These are phyloP conservation scores for Molorchus minor DNA, from an alignment of 2,888 invertebrate genomes.

Conservation along the genomic window DNA sequence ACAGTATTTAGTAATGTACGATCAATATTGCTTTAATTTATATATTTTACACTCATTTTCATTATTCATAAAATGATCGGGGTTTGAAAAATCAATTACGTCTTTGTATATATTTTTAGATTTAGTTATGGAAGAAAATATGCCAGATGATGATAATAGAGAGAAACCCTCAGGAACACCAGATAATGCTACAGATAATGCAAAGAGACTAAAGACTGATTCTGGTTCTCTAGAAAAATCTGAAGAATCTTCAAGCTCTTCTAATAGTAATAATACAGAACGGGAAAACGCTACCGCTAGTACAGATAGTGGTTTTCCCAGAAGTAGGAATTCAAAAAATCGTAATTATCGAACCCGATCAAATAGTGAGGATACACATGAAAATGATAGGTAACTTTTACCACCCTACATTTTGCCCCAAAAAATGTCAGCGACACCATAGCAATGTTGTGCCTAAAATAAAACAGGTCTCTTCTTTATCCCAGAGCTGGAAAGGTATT, in stretches of 20 bases:
- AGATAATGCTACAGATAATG: constrained; percentile 37
- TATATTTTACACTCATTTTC: background rate
- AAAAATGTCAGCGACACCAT: no score
- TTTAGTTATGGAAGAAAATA: constrained; percentile 51
- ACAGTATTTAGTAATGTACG: constrained; percentile 21
- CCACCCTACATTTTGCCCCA: no score
- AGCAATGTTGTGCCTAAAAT: no score
- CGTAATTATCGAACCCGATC: constrained; percentile 49
- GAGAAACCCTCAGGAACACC: constrained; percentile 30
- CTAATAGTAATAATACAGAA: constrained; percentile 45
- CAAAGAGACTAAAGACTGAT: constrained; percentile 55
- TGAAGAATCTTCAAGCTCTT: constrained; percentile 49
- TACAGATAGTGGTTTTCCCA: constrained; percentile 51
- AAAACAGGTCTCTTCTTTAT: no score
- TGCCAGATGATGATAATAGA: constrained; percentile 43
- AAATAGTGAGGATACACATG: constrained; percentile 35
- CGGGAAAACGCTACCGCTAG: constrained; percentile 51
- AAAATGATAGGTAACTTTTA: constrained; percentile 46
- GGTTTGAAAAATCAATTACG: constrained; percentile 27
- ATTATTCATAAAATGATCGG: background rate
- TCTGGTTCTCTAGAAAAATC: constrained; percentile 37
- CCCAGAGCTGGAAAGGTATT: no score
- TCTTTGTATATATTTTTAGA: constrained; percentile 45
- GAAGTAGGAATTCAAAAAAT: constrained; percentile 44
- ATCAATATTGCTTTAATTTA: constrained; percentile 15